Conservation (phyloP, 2,797 vertebrate genomes). For the Crypturellus tataupa region DNA sequence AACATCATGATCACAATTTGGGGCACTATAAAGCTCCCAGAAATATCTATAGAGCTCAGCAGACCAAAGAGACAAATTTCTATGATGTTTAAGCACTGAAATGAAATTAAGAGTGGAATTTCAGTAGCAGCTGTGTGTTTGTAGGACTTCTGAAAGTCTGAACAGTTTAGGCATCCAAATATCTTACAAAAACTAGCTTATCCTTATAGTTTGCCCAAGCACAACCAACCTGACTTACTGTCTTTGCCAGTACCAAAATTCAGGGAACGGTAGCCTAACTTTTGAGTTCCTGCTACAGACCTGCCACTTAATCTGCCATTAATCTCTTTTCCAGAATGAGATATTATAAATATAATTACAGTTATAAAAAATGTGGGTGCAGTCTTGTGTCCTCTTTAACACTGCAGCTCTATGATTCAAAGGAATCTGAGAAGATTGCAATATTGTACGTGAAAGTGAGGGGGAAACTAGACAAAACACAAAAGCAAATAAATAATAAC, state of each 20-base stretch:
- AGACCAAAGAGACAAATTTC: not conserved
- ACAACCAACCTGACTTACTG: not conserved
- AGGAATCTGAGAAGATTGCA: not conserved
- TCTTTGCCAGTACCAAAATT: not conserved
- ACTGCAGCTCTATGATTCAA: not conserved
- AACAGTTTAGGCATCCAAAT: not conserved
- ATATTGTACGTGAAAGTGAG: not conserved
- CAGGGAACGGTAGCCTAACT: not conserved
- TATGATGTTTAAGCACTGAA: not conserved
- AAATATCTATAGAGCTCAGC: not conserved
- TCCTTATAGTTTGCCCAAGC: not conserved
- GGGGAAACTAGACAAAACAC: not conserved
- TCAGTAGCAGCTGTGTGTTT: not conserved
- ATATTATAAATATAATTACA: conserved; percentile 6
- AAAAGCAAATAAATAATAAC: not conserved
- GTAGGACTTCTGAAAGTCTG: not conserved
- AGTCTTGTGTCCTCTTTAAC: not conserved
- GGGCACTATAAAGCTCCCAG: not conserved
- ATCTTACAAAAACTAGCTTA: not conserved
- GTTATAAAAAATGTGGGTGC: not conserved
- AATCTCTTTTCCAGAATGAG: conserved; percentile 1
- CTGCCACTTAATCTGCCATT: not conserved
- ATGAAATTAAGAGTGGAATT: not conserved
- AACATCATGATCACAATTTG: not conserved
- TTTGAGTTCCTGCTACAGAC: not conserved